A percentile compares a stretch with the other conserved stretches of the same genome.
Conservation (phyloP, 2,888 invertebrate species). For the Willowsia nigromaculata region DNA sequence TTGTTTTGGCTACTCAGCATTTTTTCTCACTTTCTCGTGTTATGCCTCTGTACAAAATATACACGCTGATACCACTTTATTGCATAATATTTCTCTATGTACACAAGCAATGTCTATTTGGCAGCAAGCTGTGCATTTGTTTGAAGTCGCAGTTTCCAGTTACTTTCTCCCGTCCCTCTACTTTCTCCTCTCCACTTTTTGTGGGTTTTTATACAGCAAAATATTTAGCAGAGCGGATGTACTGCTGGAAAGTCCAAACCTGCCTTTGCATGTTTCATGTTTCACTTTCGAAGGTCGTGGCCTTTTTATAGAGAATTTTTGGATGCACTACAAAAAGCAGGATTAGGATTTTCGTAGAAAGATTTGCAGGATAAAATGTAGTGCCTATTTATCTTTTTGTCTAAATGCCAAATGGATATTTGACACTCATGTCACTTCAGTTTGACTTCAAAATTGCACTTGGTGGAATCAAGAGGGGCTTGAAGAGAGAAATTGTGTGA, state of each 20-base stretch:
- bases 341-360: not conserved
- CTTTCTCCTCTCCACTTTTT: not conserved
- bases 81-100: not conserved
- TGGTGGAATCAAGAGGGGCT: not conserved
- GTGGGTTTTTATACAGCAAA: not conserved
- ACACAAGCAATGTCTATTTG: not conserved
- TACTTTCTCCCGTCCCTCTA: not conserved
- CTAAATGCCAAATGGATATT: no score
- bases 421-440: no score
- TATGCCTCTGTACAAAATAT: not conserved
- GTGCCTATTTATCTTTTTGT: no score
- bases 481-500: not conserved
- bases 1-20: not conserved
- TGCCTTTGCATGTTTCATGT: not conserved
- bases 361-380: no score
- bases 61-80: no score
- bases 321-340: not conserved
- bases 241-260: no score
- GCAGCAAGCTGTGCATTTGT: not conserved
- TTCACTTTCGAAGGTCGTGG: constrained; percentile 6
- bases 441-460: not conserved
- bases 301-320: not conserved
- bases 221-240: not conserved
- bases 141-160: not conserved
- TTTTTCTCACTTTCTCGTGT: not conserved